Evolutionary conservation across 2,113 vertebrate species (phyloP).

Genomic region (Aspidoscelis tigris): DNA sequence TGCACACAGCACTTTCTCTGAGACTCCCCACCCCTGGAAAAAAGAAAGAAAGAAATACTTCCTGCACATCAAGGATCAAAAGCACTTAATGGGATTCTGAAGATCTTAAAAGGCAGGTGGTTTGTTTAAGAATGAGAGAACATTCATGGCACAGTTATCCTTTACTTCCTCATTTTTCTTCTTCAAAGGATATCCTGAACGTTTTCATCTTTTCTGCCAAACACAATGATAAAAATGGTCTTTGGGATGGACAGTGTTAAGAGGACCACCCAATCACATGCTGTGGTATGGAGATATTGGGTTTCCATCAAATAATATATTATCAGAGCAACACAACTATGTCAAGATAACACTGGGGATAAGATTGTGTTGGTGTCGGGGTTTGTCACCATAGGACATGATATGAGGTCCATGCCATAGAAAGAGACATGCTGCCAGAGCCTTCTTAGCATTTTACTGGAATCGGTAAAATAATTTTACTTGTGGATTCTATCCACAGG

Average conservation of each 20-base stretch:
- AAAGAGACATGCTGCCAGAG: neutral
- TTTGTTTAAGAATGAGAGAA: conserved; percentile 75
- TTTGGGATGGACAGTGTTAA: conserved; percentile 68
- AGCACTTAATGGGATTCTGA: conserved; percentile 79
- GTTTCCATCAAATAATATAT: neutral
- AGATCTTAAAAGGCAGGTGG: conserved; percentile 78
- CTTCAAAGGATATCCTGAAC: conserved; percentile 61
- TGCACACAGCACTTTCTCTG: conserved; percentile 50
- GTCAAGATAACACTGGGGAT: too few species aligned
- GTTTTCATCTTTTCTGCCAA: conserved; percentile 61
- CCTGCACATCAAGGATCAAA: conserved; percentile 74
- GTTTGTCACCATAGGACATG: neutral
- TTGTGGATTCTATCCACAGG: too few species aligned
- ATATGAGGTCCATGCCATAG: neutral
- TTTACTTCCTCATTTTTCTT: conserved; percentile 67
- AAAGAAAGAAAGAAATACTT: conserved; percentile 51
- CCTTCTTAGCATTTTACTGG: too few species aligned
- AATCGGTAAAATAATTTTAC: too few species aligned
- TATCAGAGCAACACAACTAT: too few species aligned
- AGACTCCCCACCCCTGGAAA: conserved; percentile 64
- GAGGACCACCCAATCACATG: conserved; percentile 71
- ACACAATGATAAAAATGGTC: conserved; percentile 60
- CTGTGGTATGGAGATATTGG: neutral
- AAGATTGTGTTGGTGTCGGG: neutral
- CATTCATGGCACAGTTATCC: conserved; percentile 46